These are phyloP conservation scores for Struthio camelus DNA, from an alignment of 2,113 vertebrate species.

Conservation along the genomic window DNA sequence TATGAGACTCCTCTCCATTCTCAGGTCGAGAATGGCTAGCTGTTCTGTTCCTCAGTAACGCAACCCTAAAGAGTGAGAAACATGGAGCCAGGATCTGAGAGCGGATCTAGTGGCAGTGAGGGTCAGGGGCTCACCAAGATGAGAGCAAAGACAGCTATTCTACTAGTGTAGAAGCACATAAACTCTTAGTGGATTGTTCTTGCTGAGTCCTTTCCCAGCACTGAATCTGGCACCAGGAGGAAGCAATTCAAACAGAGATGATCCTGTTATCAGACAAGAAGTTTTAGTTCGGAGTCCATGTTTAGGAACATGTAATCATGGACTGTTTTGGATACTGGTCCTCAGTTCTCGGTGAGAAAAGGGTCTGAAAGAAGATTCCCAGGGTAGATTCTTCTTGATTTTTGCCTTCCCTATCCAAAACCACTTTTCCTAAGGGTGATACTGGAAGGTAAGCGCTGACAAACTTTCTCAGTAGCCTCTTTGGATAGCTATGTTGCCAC, in stretches of 20 bases:
- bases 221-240: background rate
- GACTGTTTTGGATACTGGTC: background rate
- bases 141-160: background rate
- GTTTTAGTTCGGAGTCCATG: background rate
- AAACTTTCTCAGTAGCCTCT: background rate
- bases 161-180: background rate
- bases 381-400: background rate
- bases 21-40: background rate
- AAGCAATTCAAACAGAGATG: background rate
- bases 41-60: background rate
- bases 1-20: background rate
- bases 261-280: accelerated
- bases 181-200: background rate
- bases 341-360: background rate
- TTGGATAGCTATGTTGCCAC: background rate
- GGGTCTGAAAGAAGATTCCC: background rate
- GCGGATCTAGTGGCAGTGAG: background rate
- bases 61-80: background rate
- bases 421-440: background rate
- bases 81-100: background rate
- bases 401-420: background rate
- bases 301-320: background rate
- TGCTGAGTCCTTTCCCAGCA: background rate
- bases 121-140: too few relatives aligned
- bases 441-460: background rate